These are phyloP conservation scores for Anneissia japonica DNA, from an alignment of 35 echinoderm and acorn worm genomes.

Conservation along the genomic window DNA sequence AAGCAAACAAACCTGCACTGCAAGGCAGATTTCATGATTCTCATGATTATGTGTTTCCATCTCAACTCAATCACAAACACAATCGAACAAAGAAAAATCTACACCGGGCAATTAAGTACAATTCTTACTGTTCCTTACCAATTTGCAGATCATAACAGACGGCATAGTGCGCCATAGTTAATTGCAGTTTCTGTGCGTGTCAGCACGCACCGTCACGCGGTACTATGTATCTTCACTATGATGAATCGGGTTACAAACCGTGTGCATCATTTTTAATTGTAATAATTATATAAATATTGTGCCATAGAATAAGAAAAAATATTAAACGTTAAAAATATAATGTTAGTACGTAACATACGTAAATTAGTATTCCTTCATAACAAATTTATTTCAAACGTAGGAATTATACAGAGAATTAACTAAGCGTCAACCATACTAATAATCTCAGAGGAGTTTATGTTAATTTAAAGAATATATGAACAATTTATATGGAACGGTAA, in stretches of 20 bases:
- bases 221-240: background rate
- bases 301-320: background rate
- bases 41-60: background rate
- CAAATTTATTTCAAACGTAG: no score
- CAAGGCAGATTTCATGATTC: background rate
- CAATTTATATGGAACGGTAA: no score
- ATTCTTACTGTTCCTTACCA: background rate
- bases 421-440: no score
- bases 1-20: no score
- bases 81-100: background rate
- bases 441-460: no score
- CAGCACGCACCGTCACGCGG: background rate
- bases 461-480: no score
- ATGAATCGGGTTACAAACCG: background rate
- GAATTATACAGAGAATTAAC: no score
- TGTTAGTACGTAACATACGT: background rate
- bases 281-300: background rate
- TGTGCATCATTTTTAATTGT: background rate
- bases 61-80: background rate
- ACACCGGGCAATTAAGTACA: background rate
- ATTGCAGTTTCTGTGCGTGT: background rate
- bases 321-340: background rate
- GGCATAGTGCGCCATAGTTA: background rate
- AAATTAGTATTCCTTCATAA: constrained; percentile 1
- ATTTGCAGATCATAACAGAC: no score